Conservation (phyloP, 2,888 invertebrate genomes). For the Ctena decussata region DNA sequence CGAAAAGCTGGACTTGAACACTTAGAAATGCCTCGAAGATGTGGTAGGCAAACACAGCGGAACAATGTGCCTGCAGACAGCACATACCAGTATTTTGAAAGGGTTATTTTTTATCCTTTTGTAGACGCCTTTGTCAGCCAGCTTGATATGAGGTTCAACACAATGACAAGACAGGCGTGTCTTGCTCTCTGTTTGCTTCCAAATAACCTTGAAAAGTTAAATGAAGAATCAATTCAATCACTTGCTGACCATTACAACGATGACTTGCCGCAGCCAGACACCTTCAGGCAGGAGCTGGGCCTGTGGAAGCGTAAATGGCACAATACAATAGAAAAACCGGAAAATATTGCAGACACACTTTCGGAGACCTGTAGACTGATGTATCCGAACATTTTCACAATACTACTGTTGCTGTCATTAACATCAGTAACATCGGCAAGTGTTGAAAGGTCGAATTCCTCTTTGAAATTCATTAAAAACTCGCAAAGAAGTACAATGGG, state of each 20-base stretch:
- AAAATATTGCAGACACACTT: conserved; percentile 17
- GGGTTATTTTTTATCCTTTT: conserved; percentile 47
- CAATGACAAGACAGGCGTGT: conserved; percentile 34
- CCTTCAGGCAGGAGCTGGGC: conserved; percentile 36
- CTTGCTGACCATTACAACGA: conserved; percentile 27
- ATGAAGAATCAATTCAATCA: conserved; percentile 10
- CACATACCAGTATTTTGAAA: no score
- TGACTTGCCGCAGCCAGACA: conserved; percentile 43
- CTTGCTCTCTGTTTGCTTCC: conserved; percentile 43
- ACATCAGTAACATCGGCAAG: conserved; percentile 46
- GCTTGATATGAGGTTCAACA: conserved; percentile 33
- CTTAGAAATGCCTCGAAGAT: no score
- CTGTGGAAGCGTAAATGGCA: conserved; percentile 39
- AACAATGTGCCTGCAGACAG: no score
- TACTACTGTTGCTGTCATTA: conserved; percentile 38
- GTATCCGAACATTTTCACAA: conserved; percentile 40
- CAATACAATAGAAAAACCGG: conserved; percentile 6
- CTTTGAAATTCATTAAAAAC: conserved; percentile 46
- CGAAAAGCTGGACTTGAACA: conserved; percentile 18
- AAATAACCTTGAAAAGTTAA: conserved; percentile 9
- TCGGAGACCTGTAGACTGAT: conserved; percentile 29
- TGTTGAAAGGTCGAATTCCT: conserved; percentile 50
- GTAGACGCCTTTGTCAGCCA: conserved; percentile 47
- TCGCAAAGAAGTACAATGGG: conserved; percentile 15
- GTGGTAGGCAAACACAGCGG: no score